Conservation (phyloP, 2,797 vertebrate genomes). For the Rhynchotus rufescens region DNA sequence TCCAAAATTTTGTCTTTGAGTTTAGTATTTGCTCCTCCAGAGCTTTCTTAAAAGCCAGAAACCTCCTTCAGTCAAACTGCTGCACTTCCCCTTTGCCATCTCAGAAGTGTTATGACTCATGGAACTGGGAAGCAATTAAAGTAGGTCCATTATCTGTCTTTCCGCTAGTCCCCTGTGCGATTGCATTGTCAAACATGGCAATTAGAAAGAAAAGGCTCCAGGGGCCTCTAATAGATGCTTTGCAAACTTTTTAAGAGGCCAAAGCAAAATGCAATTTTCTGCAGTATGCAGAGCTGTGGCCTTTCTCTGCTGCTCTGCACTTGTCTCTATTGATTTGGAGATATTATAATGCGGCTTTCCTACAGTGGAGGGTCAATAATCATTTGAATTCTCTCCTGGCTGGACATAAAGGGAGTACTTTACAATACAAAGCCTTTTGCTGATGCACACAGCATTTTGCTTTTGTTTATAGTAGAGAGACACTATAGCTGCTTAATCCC, state of each 20-base stretch:
- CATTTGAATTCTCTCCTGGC: conserved; percentile 48
- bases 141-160: conserved; percentile 67
- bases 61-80: conserved; percentile 35
- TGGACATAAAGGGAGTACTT: conserved; percentile 44
- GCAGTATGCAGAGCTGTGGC: conserved; percentile 24
- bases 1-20: conserved; percentile 37
- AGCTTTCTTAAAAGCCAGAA: conserved; percentile 56
- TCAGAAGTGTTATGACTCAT: conserved; percentile 59
- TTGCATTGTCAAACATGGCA: conserved; percentile 56
- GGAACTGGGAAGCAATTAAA: conserved; percentile 74
- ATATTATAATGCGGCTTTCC: conserved; percentile 54
- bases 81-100: conserved; percentile 37
- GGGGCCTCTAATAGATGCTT: conserved; percentile 61
- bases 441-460: conserved; percentile 32
- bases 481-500: background rate
- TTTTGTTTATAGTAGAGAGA: conserved; percentile 25
- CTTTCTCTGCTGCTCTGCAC: conserved; percentile 8
- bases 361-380: conserved; percentile 59
- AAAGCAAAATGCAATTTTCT: conserved; percentile 41
- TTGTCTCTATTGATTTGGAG: conserved; percentile 51
- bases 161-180: conserved; percentile 24
- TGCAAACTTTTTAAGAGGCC: conserved; percentile 64
- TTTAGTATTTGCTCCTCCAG: conserved; percentile 22
- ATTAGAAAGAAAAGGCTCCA: conserved; percentile 70
- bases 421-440: conserved; percentile 49